Evolutionary conservation across 2,888 invertebrate species (phyloP), one percentile per base, ranked within the genome.

Genomic region (Aleiodes leptofemur): DNA sequence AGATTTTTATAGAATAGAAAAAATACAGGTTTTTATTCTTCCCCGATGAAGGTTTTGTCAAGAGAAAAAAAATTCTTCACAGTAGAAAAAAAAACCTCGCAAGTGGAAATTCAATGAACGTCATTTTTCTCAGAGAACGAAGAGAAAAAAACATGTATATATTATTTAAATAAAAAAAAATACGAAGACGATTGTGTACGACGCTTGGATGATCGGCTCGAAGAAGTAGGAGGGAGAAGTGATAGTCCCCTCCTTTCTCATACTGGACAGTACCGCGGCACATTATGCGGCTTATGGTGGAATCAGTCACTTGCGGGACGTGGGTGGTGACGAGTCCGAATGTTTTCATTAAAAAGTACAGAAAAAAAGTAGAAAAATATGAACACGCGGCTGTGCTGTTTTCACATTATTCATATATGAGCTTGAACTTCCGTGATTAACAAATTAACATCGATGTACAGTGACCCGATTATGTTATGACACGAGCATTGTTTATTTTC

Each of bases 251-350:
- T 84, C 68, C 51, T 68, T 43, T 43, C 31, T 51, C 82, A 83
- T 82, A 81, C 84, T 72, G 85, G 82, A 83, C 83, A 85, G 83
- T 83, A 84, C 83, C 79, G 83, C 83, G 82, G 85, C 82, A 86
- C 85, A 87, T 86, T 86, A 86, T 84, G 85, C 84, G 82, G 84
- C 85, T 85, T 79, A 80, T 80, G 80, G 81, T 79, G 77, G 81
- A 87, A 88, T 88, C 89, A 88, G 88, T 89, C 87, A 87, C 86
- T 86, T 84, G 86, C 86, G 86, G 87, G 87, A 87, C 87, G 87
- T 88, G 87, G 88, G 86, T 86, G 88, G 87, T 85, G 87, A 86
- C 85, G 85, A 85, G 87, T 88, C 86, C 83, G 79, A 76, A 78
- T 77, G 48, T 64, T 43, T 48, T 43, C n/a, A 73, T 51, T 43